Conservation (phyloP, 2,113 vertebrate species). For the Crotalus viridis region DNA sequence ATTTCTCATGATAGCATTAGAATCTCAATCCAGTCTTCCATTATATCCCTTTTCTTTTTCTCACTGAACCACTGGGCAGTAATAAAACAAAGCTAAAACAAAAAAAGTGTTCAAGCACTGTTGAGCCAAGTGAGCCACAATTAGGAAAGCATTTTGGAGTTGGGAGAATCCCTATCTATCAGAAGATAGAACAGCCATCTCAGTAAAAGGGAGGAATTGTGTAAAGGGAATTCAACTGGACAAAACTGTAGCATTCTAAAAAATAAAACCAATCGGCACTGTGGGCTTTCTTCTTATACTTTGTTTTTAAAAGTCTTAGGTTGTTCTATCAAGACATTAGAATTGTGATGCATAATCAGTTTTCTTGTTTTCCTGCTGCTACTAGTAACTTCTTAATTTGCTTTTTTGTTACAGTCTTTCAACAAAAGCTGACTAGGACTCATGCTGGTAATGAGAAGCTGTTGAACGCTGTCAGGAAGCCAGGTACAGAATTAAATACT, state of each 20-base stretch:
- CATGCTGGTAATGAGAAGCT: conserved; percentile 61
- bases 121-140: not conserved
- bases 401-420: conserved; percentile 76
- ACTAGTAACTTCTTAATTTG: conserved; percentile 6
- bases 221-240: not conserved
- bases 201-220: not conserved
- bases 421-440: conserved; percentile 72
- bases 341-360: not conserved
- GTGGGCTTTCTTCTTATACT: conserved; percentile 19
- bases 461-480: conserved; percentile 67
- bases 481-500: conserved; percentile 64
- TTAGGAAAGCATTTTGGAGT: not conserved
- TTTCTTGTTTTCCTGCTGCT: not conserved
- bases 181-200: not conserved
- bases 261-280: conserved; percentile 3
- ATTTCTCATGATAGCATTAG: not conserved
- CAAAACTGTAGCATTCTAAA: not conserved
- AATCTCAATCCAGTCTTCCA: not conserved
- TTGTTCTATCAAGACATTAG: fast-evolving
- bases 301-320: conserved; percentile 5
- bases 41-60: not conserved
- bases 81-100: not conserved
- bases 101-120: not conserved
- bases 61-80: not conserved
- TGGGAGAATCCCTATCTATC: not conserved